Evolutionary conservation across 2,797 vertebrate genomes (phyloP), one percentile per base, ranked within the genome.

Genomic region (Alfaro cultratus): DNA sequence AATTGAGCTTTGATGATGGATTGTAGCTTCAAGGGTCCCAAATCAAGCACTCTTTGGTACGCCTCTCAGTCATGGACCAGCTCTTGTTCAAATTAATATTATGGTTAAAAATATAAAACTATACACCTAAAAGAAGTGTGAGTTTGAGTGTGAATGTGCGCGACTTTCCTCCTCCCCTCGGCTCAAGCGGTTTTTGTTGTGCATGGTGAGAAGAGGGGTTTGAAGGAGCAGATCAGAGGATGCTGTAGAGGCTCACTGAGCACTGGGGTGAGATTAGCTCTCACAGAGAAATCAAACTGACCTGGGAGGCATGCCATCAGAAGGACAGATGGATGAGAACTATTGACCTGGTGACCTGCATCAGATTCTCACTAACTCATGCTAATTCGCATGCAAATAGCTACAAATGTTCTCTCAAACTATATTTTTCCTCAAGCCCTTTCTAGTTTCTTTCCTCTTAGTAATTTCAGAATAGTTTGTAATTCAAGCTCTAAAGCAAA

Each of bases 321-420:
- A 94, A 90, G 93, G 93, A 94, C 95, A 95, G 94, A 95, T 95
- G 95, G 94, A 94, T 94, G 89, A 95, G 95, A 93, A 93, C 94
- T 93, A 92, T 95, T 95, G 94, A 95, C 95, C 95, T 88, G 88
- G 75, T 94, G 94, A 95, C 94, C 95, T 92, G 86, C 87, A 90
- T 94, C 92, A 93, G 74, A 92, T 88, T 94, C 93, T 93, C 86
- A 84, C 91, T 89, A 91, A 92, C 89, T 89, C 91, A 88, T 91
- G 89, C 88, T 94, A 92, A 95, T 94, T 93, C 85, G 15, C 83
- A 94, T 94, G 90, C 93, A 93, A 93, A 94, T 95, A 41, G 83
- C 7, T 87, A 93, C 91, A 92, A 93, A 93, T 88, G 62, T 81
- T 80, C 51, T 47, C 86, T 84, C 85, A 87, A 86, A 88, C 90